These are phyloP conservation scores for Tetranychus cinnabarinus DNA, from an alignment of 1,140 invertebrate genomes.

Conservation along the genomic window DNA sequence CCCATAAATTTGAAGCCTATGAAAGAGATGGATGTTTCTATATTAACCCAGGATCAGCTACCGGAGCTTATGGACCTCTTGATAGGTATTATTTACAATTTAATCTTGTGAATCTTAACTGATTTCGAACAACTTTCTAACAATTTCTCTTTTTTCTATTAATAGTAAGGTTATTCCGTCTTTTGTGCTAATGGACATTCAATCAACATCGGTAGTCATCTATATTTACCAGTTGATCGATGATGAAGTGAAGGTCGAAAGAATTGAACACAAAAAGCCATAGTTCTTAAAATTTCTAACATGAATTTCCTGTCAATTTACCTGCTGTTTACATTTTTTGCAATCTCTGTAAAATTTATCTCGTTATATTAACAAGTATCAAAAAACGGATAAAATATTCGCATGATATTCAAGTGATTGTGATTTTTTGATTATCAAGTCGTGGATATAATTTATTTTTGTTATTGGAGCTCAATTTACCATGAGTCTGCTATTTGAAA, in stretches of 20 bases:
- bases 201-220: slow-evolving; percentile 85
- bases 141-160: slow-evolving; percentile 16
- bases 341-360: no score
- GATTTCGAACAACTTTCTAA: not conserved
- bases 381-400: no score
- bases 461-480: no score
- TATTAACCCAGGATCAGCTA: slow-evolving; percentile 96
- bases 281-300: not conserved
- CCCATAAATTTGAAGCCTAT: slow-evolving; percentile 93
- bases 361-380: no score
- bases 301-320: no score
- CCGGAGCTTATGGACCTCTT: slow-evolving; percentile 81
- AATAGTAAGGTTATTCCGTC: slow-evolving; percentile 65
- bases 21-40: slow-evolving; percentile 98
- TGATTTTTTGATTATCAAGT: no score
- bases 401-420: no score
- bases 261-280: slow-evolving; percentile 80
- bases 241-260: slow-evolving; percentile 95
- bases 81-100: slow-evolving; percentile 38
- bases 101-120: not conserved
- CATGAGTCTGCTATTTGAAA: no score
- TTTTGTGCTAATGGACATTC: slow-evolving; percentile 96
- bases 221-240: slow-evolving; percentile 94
- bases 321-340: no score
- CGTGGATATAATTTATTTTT: no score